Base-by-base conservation (phyloP, 1,140 invertebrate genomes). In the Maniola jurtina region DNA sequence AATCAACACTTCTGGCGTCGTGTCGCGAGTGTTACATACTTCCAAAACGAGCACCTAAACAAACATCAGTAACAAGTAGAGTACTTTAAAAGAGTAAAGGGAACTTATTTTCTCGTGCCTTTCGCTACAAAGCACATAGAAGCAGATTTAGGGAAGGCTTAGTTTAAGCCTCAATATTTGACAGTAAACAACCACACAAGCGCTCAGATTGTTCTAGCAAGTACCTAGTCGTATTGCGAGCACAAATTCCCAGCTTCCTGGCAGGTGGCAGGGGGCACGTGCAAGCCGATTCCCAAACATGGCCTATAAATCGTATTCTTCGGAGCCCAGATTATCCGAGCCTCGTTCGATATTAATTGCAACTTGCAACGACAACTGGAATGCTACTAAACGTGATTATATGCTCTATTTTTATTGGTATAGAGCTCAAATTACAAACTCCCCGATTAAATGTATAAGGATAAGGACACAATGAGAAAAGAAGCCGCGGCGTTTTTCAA, bases 311-410 rank as follows among this genome's bases (percentile, higher is more conserved):
- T 61, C 35, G 59, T 38, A 61, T 61, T 61, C 59, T 50, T 48
- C 59, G 34, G 47, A 48, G 59, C 48, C 45, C 13, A 62, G 61
- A 68, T 68, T 62, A 68, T 61, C 66, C 55, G 42, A 62, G 66
- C 55, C 55, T 40, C 35, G 66, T 55, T 56, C 14, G 62, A 59
- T 68, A 63, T 68, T 68, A 68, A 68, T 63, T 63, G 56, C 61
- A 54, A 57, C 45, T 56, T 52, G 64, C 56, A 65, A 2, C 56
- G 48, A 65, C 48, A 50, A 48, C 47, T 25, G 36, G 13, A 52
- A 16, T 8, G 14, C 48, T 52, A 11, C 25, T 16, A 52, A 52
- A 25, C 7, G 48, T 52, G 6, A 48, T 48, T 14, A 8, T 52
- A 15, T 52, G 5, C 15, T 52, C 13, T 52, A 52, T 52, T 52